These are phyloP conservation scores for Aurelia sp. DNA, from an alignment of 30 jellyfish, hydroid and myxozoan species.

Conservation along the genomic window DNA sequence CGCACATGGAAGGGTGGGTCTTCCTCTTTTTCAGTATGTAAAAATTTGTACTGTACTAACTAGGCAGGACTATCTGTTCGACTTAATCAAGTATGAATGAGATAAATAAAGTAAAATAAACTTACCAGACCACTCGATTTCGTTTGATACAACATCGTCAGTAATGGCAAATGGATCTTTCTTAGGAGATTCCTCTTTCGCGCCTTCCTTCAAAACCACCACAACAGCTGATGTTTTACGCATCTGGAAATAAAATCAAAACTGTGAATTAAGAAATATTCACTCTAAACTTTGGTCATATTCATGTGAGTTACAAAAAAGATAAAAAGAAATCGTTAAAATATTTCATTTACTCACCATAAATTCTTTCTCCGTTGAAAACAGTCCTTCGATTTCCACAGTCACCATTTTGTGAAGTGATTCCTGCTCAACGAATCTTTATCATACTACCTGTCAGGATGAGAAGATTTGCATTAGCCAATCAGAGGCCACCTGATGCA, in stretches of 20 bases:
- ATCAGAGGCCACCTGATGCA: neutral
- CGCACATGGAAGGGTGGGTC: too few relatives aligned
- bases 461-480: conserved; percentile 34
- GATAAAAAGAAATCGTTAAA: neutral
- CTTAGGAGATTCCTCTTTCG: conserved; percentile 3
- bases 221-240: neutral
- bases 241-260: neutral
- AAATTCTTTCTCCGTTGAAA: neutral
- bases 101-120: neutral
- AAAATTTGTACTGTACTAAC: neutral
- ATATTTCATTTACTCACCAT: neutral
- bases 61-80: neutral
- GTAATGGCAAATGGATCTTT: conserved; percentile 75
- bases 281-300: neutral
- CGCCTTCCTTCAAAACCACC: conserved; percentile 39
- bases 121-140: conserved; percentile 71
- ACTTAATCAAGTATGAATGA: neutral
- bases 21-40: too few relatives aligned
- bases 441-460: conserved; percentile 38
- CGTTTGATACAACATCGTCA: conserved; percentile 61
- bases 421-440: neutral
- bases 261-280: neutral
- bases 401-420: neutral
- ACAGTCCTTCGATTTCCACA: neutral
- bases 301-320: neutral